phyloP scores from a whole-genome alignment of 2,888 invertebrate species.

The Hypomecis punctinalis region DNA sequence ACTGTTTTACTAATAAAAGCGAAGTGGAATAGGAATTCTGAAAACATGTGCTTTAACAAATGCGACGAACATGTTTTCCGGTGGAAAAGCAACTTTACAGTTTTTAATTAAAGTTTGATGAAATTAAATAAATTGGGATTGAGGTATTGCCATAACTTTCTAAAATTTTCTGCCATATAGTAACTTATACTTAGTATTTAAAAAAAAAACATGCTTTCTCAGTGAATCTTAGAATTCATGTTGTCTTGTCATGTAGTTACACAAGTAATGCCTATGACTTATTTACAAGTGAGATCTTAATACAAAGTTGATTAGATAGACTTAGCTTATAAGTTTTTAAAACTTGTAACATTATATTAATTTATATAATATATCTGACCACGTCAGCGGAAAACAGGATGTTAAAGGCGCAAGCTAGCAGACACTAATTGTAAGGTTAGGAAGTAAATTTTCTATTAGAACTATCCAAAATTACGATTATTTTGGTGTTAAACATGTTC shows the following conservation, averaged over 20 bases:
- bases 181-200: no score
- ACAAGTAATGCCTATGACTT: slow-evolving; percentile 55
- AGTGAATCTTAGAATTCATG: neutral
- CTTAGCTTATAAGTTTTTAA: slow-evolving; percentile 64
- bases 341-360: slow-evolving; percentile 58
- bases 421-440: slow-evolving; percentile 59
- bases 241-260: neutral
- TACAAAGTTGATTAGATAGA: slow-evolving; percentile 58
- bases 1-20: no score
- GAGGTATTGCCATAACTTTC: no score
- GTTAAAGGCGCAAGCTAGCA: slow-evolving; percentile 68
- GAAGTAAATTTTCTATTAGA: slow-evolving; percentile 27
- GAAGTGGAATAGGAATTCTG: no score
- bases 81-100: no score
- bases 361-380: slow-evolving; percentile 58
- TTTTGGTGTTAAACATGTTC: slow-evolving; percentile 27
- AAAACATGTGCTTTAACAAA: no score
- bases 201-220: no score
- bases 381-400: slow-evolving; percentile 64
- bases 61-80: no score
- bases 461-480: slow-evolving; percentile 22
- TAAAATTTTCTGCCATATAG: no score
- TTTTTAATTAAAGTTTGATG: no score
- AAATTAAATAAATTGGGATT: no score
- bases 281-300: slow-evolving; percentile 80